phyloP scores from a whole-genome alignment of 2,797 vertebrate genomes.

The Rhinatrema bivittatum region DNA sequence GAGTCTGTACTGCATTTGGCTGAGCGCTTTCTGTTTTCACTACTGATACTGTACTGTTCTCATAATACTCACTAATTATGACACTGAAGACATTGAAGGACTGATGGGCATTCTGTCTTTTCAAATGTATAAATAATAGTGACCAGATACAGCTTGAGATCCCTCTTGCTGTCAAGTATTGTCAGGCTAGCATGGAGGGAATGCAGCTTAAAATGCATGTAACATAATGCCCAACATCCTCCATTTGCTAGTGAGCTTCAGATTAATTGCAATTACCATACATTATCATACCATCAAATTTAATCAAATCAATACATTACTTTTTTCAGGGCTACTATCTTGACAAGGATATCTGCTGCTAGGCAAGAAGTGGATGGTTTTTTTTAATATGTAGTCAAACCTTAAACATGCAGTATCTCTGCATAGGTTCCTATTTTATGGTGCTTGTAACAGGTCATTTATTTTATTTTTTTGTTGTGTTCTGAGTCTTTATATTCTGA shows the following conservation, averaged over 20 bases:
- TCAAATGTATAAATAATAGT: slow-evolving; percentile 45
- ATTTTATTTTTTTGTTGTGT: neutral
- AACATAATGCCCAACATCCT: slow-evolving; percentile 75
- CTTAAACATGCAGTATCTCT: slow-evolving; percentile 17
- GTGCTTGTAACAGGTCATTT: neutral
- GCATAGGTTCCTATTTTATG: neutral
- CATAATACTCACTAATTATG: slow-evolving; percentile 50
- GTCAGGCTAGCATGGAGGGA: slow-evolving; percentile 66
- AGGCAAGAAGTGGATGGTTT: slow-evolving; percentile 31
- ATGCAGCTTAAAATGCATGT: slow-evolving; percentile 87
- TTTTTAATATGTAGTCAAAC: slow-evolving; percentile 25
- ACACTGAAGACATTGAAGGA: slow-evolving; percentile 40
- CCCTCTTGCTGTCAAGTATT: slow-evolving; percentile 67
- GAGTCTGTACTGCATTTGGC: slow-evolving; percentile 30
- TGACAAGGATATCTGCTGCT: slow-evolving; percentile 46
- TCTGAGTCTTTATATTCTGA: neutral
- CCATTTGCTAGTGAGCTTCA: slow-evolving; percentile 79
- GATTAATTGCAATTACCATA: slow-evolving; percentile 94
- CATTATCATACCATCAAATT: slow-evolving; percentile 95
- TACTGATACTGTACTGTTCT: slow-evolving; percentile 38
- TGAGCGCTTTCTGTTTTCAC: slow-evolving; percentile 39
- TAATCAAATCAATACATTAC: slow-evolving; percentile 82
- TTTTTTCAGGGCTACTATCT: slow-evolving; percentile 56
- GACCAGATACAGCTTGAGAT: slow-evolving; percentile 51
- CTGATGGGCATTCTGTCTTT: slow-evolving; percentile 48